These are phyloP conservation scores for Chaitophorus viminalis DNA, from an alignment of 2,888 invertebrate species.

Conservation along the genomic window DNA sequence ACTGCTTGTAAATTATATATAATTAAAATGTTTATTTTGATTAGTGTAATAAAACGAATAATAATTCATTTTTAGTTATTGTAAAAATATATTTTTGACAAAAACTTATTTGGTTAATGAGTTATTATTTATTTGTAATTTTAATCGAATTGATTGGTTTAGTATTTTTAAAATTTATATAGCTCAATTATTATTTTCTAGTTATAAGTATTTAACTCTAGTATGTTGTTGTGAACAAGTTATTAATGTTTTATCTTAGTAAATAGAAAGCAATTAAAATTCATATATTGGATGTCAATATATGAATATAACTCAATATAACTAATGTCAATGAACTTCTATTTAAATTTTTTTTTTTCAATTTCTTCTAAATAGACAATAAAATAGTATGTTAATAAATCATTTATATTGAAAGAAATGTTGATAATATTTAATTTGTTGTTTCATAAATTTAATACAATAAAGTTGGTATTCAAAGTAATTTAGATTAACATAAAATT, in stretches of 20 bases:
- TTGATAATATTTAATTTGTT: not conserved
- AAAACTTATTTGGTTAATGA: not conserved
- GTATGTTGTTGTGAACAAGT: not conserved
- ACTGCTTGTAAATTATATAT: no score
- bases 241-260: not conserved
- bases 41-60: not conserved
- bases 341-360: conserved; percentile 1
- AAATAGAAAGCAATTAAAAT: conserved; percentile 18
- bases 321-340: not conserved
- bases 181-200: not conserved
- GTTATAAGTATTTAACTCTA: not conserved
- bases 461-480: not conserved
- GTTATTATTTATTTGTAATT: not conserved
- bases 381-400: not conserved
- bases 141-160: not conserved
- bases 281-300: not conserved
- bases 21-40: no score
- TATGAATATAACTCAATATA: no score
- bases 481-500: not conserved
- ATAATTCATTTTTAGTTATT: not conserved
- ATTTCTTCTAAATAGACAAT: not conserved
- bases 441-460: not conserved
- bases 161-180: not conserved
- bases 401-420: not conserved
- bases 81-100: not conserved